Evolutionary conservation across 2,113 vertebrate genomes (phyloP), one percentile per base, ranked within the genome.

Genomic region (Haemorhous mexicanus): DNA sequence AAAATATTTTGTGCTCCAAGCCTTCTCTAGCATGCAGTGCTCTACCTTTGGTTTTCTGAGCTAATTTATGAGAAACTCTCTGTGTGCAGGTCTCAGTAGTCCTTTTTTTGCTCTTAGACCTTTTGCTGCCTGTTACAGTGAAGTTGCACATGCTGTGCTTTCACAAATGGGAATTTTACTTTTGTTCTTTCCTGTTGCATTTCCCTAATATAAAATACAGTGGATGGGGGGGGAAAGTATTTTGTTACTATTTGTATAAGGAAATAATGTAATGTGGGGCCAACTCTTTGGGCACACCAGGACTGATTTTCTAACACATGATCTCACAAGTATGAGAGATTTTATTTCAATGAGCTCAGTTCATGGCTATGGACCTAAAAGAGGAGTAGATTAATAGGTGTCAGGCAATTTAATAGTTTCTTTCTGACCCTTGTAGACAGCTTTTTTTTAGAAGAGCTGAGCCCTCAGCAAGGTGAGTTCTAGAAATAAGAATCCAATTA

Each of bases 321-420:
- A 84, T 92, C 88, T 92, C 88, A 95, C 73, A 76, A 63, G 59
- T 66, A 64, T 28, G 37, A 63, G 78, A 94, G 79, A 68, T 94
- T 93, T 92, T 84, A 93, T 94, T 93, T 96, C 88, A 95, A 76
- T 79, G 68, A 90, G 52, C 83, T 96, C 85, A 75, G 77, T 92
- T 96, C 88, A 92, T 13, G 80, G 79, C 84, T 68, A 78, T 67
- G 7, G 55, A 84, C 68, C 76, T 81, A 78, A 83, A 94, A 47
- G 69, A 96, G 64, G 55, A 68, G 79, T 55, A 84, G 82, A 89
- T 96, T 94, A 94, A 90, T 87, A 89, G 80, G 79, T 94, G 90
- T 90, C 15, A 7, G 76, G 77, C 73, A 93, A 70, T 92, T 95
- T 91, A 78, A 78, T 75, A 72, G 80, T 84, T 93, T 80, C 72